Conservation (phyloP, 2,113 vertebrate species). For the Salvelinus namaycush region DNA sequence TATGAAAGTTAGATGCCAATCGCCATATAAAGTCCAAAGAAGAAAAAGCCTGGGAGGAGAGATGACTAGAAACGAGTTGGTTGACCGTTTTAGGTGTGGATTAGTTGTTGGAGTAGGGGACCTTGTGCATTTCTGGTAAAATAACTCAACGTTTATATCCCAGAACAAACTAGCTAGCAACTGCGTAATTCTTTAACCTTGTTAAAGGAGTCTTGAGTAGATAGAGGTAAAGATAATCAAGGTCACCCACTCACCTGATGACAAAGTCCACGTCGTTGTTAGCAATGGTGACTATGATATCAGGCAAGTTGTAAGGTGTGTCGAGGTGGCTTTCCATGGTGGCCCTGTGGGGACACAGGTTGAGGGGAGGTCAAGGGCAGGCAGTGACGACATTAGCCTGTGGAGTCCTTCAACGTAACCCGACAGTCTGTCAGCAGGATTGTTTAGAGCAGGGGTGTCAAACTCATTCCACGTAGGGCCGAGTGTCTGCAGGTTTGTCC, state of each 20-base stretch:
- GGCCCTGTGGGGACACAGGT: slow-evolving; percentile 71
- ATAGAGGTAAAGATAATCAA: background rate
- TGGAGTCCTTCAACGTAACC: background rate
- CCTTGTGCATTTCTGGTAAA: too few species aligned
- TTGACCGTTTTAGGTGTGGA: too few species aligned
- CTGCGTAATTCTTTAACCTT: background rate
- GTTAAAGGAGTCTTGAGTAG: background rate
- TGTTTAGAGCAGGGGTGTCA: background rate
- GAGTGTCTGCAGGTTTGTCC: too few species aligned
- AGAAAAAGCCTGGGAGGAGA: too few species aligned
- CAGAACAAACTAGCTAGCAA: too few species aligned
- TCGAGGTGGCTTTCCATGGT: slow-evolving; percentile 93
- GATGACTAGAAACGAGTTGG: too few species aligned
- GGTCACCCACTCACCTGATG: slow-evolving; percentile 76
- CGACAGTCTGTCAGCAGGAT: too few species aligned
- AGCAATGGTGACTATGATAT: slow-evolving; percentile 88
- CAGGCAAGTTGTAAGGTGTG: slow-evolving; percentile 89
- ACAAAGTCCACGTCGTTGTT: slow-evolving; percentile 91
- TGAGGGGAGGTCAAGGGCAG: background rate
- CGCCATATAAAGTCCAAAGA: too few species aligned
- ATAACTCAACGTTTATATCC: too few species aligned
- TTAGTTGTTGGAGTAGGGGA: too few species aligned
- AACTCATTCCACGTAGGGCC: too few species aligned
- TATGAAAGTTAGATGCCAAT: too few species aligned
- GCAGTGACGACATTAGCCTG: background rate